Base-by-base conservation (phyloP, 2,113 vertebrate genomes). In the Alosa alosa region DNA sequence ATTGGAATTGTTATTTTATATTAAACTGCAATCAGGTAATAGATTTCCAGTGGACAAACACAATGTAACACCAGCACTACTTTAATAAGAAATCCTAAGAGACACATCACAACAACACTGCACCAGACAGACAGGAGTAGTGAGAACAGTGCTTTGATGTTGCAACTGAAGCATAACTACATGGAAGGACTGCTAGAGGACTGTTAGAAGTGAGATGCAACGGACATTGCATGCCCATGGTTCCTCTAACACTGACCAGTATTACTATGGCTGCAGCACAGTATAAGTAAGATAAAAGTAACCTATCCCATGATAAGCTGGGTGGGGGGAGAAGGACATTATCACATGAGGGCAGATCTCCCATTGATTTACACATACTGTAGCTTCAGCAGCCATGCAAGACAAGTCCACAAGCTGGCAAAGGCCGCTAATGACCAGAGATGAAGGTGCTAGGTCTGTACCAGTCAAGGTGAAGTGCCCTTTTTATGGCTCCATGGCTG, bases 381-480 rank as follows among this genome's bases (percentile, higher is more conserved):
- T n/a, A 78, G 36, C 72, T 36, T 78, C 25, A 39, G 72, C 15
- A 78, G 36, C 25, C 36, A 78, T 86, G 20, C 75, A 81, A 75
- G n/a, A 85, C 78, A 20, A 45, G 72, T 88, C 52, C 85, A 85
- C 87, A 84, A 91, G 72, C 82, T 90, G 88, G 91, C 81, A 85
- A 86, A 44, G 39, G 25, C 68, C 84, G 36, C 64, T 82, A 85
- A 87, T 86, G 81, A 87, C 25, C 49, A 50, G 57, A 18, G 85
- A 86, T 83, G 36, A 89, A 90, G 88, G 83, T 18, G 15, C 68
- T 20, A 13, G 31, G 36, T 88, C 88, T 82, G 86, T 86, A 4
- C 64, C 82, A 49, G 88, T 87, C 87, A 87, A 86, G 81, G 82
- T 87, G 92, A 93, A 88, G 90, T 86, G 83, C 88, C 86, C 86